Evolutionary conservation across 2,113 vertebrate species (phyloP).

Genomic region (Panthera uncia): DNA sequence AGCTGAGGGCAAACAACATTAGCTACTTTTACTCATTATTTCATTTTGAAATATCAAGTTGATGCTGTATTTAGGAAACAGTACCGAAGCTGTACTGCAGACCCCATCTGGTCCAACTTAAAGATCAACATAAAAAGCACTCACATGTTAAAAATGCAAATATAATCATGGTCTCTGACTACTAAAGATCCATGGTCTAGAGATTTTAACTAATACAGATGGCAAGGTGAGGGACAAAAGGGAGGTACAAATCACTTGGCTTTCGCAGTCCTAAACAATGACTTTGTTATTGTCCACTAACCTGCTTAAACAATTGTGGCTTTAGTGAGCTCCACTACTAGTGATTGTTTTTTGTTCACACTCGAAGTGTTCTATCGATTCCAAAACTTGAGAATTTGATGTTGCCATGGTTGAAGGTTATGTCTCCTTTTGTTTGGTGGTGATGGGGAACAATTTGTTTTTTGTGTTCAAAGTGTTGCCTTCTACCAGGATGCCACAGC

Average conservation of each 20-base stretch:
- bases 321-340: background rate
- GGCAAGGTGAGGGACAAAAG: background rate
- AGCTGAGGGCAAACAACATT: background rate
- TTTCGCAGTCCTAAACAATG: background rate
- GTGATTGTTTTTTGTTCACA: background rate
- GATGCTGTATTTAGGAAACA: background rate
- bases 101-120: background rate
- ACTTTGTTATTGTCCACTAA: background rate
- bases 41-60: background rate
- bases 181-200: background rate
- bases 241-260: background rate
- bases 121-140: conserved; percentile 42
- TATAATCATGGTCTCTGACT: background rate
- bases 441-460: background rate
- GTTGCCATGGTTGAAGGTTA: background rate
- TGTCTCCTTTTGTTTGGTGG: background rate
- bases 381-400: conserved; percentile 2
- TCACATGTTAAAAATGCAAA: conserved; percentile 37
- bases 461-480: background rate
- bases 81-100: background rate
- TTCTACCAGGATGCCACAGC: background rate
- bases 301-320: background rate
- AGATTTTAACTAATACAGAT: conserved; percentile 26
- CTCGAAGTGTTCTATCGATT: background rate
- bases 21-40: background rate